Evolutionary conservation across 2,888 invertebrate species (phyloP), one percentile per base, ranked within the genome.

Genomic region (Doris montereyensis): DNA sequence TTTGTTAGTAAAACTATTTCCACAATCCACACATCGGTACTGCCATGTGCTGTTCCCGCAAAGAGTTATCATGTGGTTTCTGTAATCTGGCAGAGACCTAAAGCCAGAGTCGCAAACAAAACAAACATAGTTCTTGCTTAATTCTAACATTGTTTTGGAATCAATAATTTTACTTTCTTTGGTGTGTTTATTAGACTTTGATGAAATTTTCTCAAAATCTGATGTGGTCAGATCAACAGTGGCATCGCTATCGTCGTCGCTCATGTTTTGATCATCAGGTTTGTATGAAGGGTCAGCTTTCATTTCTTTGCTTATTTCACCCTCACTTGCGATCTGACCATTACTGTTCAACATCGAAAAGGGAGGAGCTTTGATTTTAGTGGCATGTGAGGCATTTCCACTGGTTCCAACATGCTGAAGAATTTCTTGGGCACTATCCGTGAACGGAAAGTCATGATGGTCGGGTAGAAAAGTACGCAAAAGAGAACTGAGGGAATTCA

Each of bases 381-480:
- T 41, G 5, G 52, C 52, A n/a, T n/a, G n/a, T 41, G 52, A 41
- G 17, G 5, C 17, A 17, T 41, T 10, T 41, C 17, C 52, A 41
- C 17, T 5, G 52, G 5, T 41, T 41, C 17, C 68, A 8, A 76
- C 62, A 28, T 76, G 79, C 24, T 76, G 58, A 28, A 79, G 79
- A 1, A 79, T 62, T 17, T 70, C 35, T 17, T 73, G 58, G 30
- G 68, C 70, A 60, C 35, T 79, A 17, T 52, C 70, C 0, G 24
- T 71, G 17, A 67, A 17, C 26, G 78, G 67, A 1, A 79, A 58
- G 57, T 79, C 76, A 58, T 58, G 57, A 13, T 79, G 67, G 26
- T 79, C 79, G 35, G 79, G 79, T n/a, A 79, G 60, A 28, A 79
- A 79, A 30, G 79, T 79, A 34, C 76, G 67, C 21, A 79, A 62